A percentile compares a stretch with the other conserved stretches of the same genome.
Evolutionary conservation across 2,888 invertebrate genomes (phyloP).

Genomic region (Ophion obscuratus): DNA sequence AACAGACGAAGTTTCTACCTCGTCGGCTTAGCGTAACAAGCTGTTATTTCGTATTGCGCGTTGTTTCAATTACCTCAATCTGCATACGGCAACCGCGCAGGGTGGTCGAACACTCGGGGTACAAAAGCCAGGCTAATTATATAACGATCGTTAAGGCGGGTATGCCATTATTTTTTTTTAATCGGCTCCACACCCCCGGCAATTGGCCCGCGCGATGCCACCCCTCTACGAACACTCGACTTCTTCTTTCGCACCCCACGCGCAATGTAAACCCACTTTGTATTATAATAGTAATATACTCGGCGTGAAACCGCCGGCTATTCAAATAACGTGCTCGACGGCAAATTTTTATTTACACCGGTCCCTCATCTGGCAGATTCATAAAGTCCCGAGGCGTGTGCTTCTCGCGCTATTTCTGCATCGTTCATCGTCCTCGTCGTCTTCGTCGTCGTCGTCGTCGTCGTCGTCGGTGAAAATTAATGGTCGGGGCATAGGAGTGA

Average conservation of each 20-base stretch:
- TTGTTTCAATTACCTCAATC: background rate
- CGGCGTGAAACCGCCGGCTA: conserved; percentile 45
- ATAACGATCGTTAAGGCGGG: conserved; percentile 75
- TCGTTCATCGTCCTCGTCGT: conserved; percentile 52
- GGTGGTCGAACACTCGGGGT: conserved; percentile 73
- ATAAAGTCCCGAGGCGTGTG: conserved; percentile 49
- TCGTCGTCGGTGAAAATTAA: conserved; percentile 63
- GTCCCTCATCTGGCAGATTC: conserved; percentile 48
- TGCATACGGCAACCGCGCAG: background rate
- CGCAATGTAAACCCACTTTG: conserved; percentile 27
- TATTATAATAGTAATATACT: conserved; percentile 37
- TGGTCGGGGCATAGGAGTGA: conserved; percentile 63
- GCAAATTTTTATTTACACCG: conserved; percentile 62
- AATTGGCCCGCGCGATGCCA: conserved; percentile 31
- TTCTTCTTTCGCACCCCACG: conserved; percentile 38
- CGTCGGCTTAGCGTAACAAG: background rate
- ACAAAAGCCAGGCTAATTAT: conserved; percentile 78
- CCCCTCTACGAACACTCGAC: conserved; percentile 52
- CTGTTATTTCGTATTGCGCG: background rate
- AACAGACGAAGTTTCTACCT: background rate
- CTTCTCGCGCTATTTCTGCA: conserved; percentile 54
- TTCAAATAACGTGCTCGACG: conserved; percentile 50
- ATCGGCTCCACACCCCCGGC: conserved; percentile 31
- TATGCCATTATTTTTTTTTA: conserved; percentile 35
- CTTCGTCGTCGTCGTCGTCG: conserved; percentile 57